phyloP scores from a whole-genome alignment of 2,888 invertebrate genomes.

The Caprella mutica region DNA sequence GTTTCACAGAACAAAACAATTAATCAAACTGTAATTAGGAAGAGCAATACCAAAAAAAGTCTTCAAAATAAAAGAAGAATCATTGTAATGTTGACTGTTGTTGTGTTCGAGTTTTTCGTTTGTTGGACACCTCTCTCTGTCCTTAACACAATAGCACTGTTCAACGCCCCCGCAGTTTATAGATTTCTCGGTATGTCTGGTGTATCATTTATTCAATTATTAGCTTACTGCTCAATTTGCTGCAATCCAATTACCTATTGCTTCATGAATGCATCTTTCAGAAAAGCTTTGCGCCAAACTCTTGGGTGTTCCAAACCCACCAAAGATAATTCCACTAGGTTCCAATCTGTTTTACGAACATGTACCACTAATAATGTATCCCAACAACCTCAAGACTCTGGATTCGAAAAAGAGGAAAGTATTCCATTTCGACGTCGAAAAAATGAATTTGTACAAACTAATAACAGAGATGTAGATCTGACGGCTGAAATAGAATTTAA shows the following conservation, averaged over 20 bases:
- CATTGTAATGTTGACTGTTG: constrained; percentile 54
- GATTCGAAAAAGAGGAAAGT: no score
- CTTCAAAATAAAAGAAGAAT: constrained; percentile 46
- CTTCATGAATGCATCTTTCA: constrained; percentile 55
- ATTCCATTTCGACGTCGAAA: no score
- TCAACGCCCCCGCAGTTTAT: constrained; percentile 45
- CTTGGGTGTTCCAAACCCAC: no score
- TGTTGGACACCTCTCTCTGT: constrained; percentile 57
- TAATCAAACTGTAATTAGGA: constrained; percentile 31
- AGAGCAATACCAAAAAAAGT: constrained; percentile 44
- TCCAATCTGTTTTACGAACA: no score
- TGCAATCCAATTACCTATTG: constrained; percentile 59
- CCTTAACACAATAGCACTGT: constrained; percentile 49
- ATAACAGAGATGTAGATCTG: no score
- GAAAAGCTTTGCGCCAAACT: constrained; percentile 54
- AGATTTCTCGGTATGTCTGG: constrained; percentile 45
- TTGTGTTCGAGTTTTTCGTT: constrained; percentile 56
- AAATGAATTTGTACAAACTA: no score
- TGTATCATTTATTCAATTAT: constrained; percentile 48
- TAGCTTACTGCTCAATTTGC: constrained; percentile 52
- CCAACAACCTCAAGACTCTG: no score
- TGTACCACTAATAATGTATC: no score
- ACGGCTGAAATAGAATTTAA: no score
- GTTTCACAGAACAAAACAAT: not conserved
- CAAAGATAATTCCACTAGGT: no score